phyloP scores from a whole-genome alignment of 2,888 invertebrate genomes.

The Yponomeuta plumbellus region DNA sequence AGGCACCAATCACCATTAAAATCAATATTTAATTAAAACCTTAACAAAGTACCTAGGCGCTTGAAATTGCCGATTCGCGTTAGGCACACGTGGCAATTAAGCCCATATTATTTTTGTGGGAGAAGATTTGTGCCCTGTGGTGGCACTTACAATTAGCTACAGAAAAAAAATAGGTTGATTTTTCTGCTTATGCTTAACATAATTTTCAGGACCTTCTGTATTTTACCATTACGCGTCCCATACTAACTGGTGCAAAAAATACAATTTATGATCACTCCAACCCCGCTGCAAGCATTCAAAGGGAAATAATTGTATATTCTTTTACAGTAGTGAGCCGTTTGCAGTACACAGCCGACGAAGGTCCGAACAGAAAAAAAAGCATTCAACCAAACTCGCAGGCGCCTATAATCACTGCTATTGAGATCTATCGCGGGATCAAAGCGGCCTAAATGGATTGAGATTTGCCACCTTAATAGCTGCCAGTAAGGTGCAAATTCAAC shows the following conservation, averaged over 20 bases:
- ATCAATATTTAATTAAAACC: too few relatives aligned
- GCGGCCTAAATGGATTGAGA: constrained; percentile 52
- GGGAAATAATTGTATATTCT: constrained; percentile 76
- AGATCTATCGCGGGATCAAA: constrained; percentile 75
- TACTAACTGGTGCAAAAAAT: constrained; percentile 40
- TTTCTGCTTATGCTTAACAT: too few relatives aligned
- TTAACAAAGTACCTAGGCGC: too few relatives aligned
- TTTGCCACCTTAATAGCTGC: constrained; percentile 62
- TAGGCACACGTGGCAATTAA: too few relatives aligned
- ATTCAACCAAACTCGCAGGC: constrained; percentile 75
- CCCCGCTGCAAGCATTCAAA: constrained; percentile 76
- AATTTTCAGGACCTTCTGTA: background rate
- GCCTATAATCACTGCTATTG: constrained; percentile 77
- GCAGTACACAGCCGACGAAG: constrained; percentile 69
- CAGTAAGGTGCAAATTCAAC: constrained; percentile 54
- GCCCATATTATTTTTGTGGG: too few relatives aligned
- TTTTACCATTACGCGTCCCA: background rate
- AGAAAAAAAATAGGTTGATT: too few relatives aligned
- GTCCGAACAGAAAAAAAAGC: constrained; percentile 56
- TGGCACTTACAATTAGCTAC: too few relatives aligned
- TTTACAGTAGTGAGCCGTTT: constrained; percentile 75
- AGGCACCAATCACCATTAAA: too few relatives aligned
- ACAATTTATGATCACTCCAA: constrained; percentile 75
- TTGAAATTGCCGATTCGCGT: too few relatives aligned
- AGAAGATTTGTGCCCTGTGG: too few relatives aligned